phyloP scores from a whole-genome alignment of 2,888 invertebrate genomes.

The Fragum fragum region DNA sequence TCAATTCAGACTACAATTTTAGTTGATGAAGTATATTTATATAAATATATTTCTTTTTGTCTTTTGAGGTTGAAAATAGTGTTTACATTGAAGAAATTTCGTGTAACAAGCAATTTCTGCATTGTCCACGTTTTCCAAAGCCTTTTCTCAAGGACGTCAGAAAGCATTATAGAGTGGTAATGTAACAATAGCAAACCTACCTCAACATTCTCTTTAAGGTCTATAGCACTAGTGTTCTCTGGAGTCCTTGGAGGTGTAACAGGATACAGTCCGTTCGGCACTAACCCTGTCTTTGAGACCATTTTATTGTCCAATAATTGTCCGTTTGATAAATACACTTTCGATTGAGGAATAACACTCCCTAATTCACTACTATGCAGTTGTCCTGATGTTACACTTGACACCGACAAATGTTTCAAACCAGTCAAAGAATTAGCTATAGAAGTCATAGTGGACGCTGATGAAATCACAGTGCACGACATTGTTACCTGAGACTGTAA shows the following conservation, averaged over 20 bases:
- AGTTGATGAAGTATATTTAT: too few relatives aligned
- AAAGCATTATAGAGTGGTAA: too few relatives aligned
- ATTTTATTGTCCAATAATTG: slow-evolving; percentile 45
- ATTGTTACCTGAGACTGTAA: slow-evolving; percentile 12
- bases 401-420: not conserved
- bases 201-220: slow-evolving; percentile 12
- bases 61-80: too few relatives aligned
- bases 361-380: not conserved
- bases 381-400: slow-evolving; percentile 6
- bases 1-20: too few relatives aligned
- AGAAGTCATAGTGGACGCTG: slow-evolving; percentile 18
- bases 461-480: slow-evolving; percentile 11
- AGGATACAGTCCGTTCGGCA: slow-evolving; percentile 80
- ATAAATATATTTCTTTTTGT: too few relatives aligned
- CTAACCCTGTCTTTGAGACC: slow-evolving; percentile 18
- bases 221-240: slow-evolving; percentile 54
- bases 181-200: too few relatives aligned
- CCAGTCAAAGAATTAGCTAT: not conserved
- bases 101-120: too few relatives aligned
- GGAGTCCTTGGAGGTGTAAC: slow-evolving; percentile 84
- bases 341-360: not conserved
- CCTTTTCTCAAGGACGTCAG: too few relatives aligned
- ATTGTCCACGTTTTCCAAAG: too few relatives aligned
- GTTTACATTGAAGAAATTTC: too few relatives aligned
- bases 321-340: slow-evolving; percentile 51